A percentile compares a stretch with the other conserved stretches of the same genome.
Conservation (phyloP, 2,797 vertebrate genomes). For the Muscicapa striata region DNA sequence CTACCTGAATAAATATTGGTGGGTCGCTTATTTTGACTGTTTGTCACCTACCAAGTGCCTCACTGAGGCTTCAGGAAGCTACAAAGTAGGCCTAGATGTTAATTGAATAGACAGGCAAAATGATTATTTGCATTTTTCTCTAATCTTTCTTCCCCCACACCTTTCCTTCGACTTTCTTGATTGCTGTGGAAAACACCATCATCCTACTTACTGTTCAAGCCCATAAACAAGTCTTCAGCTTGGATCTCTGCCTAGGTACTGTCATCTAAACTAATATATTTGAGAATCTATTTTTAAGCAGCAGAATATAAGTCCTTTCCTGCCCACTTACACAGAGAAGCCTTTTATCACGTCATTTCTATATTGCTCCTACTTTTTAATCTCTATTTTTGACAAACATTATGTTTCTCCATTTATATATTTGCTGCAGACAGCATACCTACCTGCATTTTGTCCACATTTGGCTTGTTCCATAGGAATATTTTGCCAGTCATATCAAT, state of each 20-base stretch:
- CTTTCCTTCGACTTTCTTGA: constrained; percentile 23
- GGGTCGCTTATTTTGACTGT: constrained; percentile 7
- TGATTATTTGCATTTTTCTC: constrained; percentile 63
- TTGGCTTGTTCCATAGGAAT: not conserved
- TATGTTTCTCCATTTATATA: not conserved
- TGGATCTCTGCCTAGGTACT: constrained; percentile 40
- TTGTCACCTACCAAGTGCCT: constrained; percentile 46
- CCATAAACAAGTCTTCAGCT: constrained; percentile 53
- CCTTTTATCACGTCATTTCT: constrained; percentile 20
- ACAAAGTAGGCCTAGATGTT: constrained; percentile 58
- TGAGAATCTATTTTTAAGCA: constrained; percentile 53
- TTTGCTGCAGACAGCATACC: not conserved
- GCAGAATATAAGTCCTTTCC: not conserved
- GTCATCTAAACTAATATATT: constrained; percentile 27
- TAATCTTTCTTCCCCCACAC: constrained; percentile 63
- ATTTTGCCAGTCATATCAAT: not conserved
- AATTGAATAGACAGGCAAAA: constrained; percentile 57
- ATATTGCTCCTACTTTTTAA: not conserved
- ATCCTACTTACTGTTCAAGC: constrained; percentile 55
- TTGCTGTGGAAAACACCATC: constrained; percentile 53
- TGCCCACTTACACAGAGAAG: not conserved
- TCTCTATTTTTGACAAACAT: not conserved
- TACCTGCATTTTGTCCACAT: not conserved
- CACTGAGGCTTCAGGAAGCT: constrained; percentile 26
- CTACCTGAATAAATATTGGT: constrained; percentile 12